These are phyloP conservation scores for Eriocheir sinensis DNA, from an alignment of 1,140 invertebrate genomes.

Conservation along the genomic window DNA sequence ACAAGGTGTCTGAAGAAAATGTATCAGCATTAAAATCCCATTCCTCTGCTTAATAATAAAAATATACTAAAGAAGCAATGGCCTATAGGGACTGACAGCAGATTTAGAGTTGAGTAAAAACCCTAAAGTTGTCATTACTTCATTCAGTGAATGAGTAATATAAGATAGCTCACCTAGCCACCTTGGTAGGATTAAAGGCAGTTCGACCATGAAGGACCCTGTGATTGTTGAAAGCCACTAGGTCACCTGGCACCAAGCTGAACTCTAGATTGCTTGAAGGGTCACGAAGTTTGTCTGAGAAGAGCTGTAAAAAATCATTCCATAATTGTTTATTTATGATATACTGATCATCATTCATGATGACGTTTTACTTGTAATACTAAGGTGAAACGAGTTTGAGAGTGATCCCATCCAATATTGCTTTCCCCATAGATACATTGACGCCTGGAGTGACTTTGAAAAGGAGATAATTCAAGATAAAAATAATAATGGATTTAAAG, in stretches of 20 bases:
- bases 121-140: not conserved
- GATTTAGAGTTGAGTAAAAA: not conserved
- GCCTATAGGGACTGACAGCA: not conserved
- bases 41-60: too few relatives aligned
- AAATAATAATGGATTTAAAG: too few relatives aligned
- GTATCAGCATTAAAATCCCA: too few relatives aligned
- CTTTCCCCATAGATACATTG: too few relatives aligned
- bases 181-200: conserved; percentile 80
- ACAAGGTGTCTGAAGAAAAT: conserved; percentile 80
- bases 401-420: too few relatives aligned
- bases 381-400: too few relatives aligned
- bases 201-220: conserved; percentile 81
- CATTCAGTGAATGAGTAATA: not conserved
- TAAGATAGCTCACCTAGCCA: conserved; percentile 80
- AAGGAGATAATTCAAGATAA: too few relatives aligned
- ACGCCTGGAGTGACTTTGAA: too few relatives aligned
- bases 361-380: too few relatives aligned
- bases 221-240: conserved; percentile 82
- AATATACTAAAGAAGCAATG: not conserved
- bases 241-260: conserved; percentile 81
- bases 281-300: conserved; percentile 81
- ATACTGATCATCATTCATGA: too few relatives aligned
- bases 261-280: conserved; percentile 80
- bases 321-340: too few relatives aligned
- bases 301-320: conserved; percentile 80